A percentile compares a stretch with the other conserved stretches of the same genome.
These are phyloP conservation scores for Anadara kagoshimensis DNA, from an alignment of 1,140 invertebrate species.

Conservation along the genomic window DNA sequence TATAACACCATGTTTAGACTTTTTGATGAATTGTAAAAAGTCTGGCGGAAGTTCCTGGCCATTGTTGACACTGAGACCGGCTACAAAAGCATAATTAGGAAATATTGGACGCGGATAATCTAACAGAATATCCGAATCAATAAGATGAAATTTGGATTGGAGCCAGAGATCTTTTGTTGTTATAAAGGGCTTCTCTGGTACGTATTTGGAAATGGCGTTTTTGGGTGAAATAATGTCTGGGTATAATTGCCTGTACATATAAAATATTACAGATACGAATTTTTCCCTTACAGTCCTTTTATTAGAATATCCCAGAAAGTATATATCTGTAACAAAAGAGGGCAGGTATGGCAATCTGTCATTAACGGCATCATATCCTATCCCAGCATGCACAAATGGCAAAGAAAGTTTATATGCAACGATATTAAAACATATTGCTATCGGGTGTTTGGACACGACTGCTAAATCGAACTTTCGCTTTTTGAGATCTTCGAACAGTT, in stretches of 20 bases:
- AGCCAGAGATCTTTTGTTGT: not conserved
- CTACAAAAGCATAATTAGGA: constrained; percentile 48
- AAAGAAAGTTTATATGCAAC: constrained; percentile 20
- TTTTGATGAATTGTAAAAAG: constrained; percentile 40
- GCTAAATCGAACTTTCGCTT: too few relatives aligned
- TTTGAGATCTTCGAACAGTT: too few relatives aligned
- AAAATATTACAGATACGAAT: not conserved
- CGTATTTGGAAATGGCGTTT: not conserved
- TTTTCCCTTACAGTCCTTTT: constrained; percentile 5
- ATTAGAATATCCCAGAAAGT: not conserved
- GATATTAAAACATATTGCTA: constrained; percentile 68
- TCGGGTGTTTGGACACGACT: too few relatives aligned
- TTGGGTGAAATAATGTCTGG: not conserved
- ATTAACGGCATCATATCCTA: not conserved
- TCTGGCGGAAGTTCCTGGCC: constrained; percentile 17
- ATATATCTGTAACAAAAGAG: not conserved
- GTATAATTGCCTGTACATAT: too few relatives aligned
- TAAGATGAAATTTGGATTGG: constrained; percentile 24
- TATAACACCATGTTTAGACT: constrained; percentile 41
- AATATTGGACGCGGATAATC: constrained; percentile 42
- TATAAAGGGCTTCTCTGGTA: not conserved
- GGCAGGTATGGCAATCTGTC: not conserved
- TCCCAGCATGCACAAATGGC: not conserved
- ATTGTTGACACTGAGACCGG: constrained; percentile 31
- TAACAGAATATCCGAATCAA: constrained; percentile 44